Conservation (phyloP, 30 jellyfish, hydroid and myxozoan genomes). For the Cassiopea andromeda region DNA sequence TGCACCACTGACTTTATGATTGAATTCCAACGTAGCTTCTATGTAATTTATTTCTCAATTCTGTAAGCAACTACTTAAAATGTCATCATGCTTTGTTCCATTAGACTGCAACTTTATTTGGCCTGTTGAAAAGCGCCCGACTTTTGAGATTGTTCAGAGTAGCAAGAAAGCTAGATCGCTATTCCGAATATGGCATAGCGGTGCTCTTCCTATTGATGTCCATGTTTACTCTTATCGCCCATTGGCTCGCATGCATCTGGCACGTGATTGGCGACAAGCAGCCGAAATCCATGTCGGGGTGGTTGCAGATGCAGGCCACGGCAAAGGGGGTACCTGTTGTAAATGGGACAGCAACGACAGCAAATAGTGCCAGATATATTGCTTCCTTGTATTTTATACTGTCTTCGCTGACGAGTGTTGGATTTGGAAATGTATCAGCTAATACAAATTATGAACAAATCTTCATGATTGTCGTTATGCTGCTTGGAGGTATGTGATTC, state of each 20-base stretch:
- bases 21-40: neutral
- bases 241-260: constrained; percentile 98
- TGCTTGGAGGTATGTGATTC: constrained; percentile 78
- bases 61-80: too few species aligned
- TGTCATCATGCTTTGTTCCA: neutral
- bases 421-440: constrained; percentile 97
- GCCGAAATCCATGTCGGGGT: constrained; percentile 51
- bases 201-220: constrained; percentile 85
- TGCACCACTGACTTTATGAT: too few species aligned
- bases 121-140: constrained; percentile 90
- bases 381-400: constrained; percentile 81
- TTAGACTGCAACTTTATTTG: constrained; percentile 91
- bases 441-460: constrained; percentile 81
- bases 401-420: constrained; percentile 94
- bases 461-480: constrained; percentile 84
- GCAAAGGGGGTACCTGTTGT: constrained; percentile 32
- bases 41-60: too few species aligned
- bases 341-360: constrained; percentile 25
- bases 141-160: constrained; percentile 92
- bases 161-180: constrained; percentile 90
- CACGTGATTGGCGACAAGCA: constrained; percentile 76
- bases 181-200: constrained; percentile 95
- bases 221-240: constrained; percentile 83
- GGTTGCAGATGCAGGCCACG: constrained; percentile 71
- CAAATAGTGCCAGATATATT: constrained; percentile 49